Evolutionary conservation across 2,888 invertebrate genomes (phyloP), one percentile per base, ranked within the genome.

Genomic region (Cephonodes hylas): DNA sequence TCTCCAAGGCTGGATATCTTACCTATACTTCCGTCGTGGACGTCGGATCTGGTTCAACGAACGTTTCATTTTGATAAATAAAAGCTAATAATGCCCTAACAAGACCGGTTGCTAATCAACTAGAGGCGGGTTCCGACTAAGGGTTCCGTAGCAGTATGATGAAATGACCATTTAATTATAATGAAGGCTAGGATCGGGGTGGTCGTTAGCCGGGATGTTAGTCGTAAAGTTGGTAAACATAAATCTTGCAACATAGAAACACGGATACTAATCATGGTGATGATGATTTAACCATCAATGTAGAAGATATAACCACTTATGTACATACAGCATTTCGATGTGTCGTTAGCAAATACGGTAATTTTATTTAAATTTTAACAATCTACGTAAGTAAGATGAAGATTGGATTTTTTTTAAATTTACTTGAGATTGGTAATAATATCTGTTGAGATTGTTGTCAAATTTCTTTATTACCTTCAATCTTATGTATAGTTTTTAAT

Each of bases 1-100:
- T 53, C 48, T 72, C 67, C 63, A 64, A 56, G 38, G 10, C 38
- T 38, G 10, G 38, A n/a, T 34, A 34, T 0, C n/a, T 1, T 38
- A 4, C 13, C 60, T 34, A 42, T 65, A 27, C 27, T 53, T 53
- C 48, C 48, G 48, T 53, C 48, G 27, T 5, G n/a, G 20, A 5
- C 6, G 13, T 27, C 27, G 27, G 27, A 53, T 53, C 27, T 53
- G 3, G 48, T 3, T 27, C 22, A 15, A 15, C 48, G 8, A 3
- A 8, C 27, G n/a, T 53, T 53, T 27, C 27, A 25, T 53, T 53
- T 15, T 8, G 18, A 27, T 27, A 6, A 27, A 7, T 48, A 3
- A 8, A 7, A 7, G 1, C 8, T 0, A 13, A 5, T 34, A 34
- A n/a, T n/a, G 20, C 20, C 10, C 10, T 20, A 44, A 20, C 44